phyloP scores from a whole-genome alignment of 2,888 invertebrate species.

The Caenorhabditis auriculariae region DNA sequence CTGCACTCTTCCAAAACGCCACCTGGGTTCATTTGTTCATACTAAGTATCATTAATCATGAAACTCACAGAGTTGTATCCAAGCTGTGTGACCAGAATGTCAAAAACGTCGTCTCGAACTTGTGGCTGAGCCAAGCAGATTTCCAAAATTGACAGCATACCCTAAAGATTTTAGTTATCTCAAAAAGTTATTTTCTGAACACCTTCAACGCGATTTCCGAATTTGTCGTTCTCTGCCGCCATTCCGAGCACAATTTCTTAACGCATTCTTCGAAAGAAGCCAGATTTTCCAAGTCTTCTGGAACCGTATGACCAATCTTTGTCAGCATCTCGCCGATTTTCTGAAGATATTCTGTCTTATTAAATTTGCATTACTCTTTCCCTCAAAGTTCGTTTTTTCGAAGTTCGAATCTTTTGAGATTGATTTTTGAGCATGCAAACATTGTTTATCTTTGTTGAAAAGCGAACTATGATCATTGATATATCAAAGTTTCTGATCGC shows the following conservation, averaged over 20 bases:
- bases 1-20: constrained; percentile 51
- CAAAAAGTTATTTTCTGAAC: no score
- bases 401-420: no score
- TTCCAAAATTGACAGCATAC: constrained; percentile 51
- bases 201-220: constrained; percentile 49
- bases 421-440: no score
- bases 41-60: constrained; percentile 5
- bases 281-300: background rate
- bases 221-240: constrained; percentile 40
- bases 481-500: no score
- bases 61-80: constrained; percentile 47
- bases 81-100: constrained; percentile 39
- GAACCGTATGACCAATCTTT: background rate
- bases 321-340: background rate
- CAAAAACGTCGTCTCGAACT: constrained; percentile 38
- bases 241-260: constrained; percentile 24
- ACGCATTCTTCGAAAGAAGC: constrained; percentile 10
- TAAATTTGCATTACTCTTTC: no score
- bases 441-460: no score
- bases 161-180: constrained; percentile 24
- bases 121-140: constrained; percentile 42
- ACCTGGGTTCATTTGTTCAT: constrained; percentile 17
- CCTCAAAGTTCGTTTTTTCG: no score
- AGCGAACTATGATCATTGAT: no score
- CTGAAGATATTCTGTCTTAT: no score